Base-by-base conservation (phyloP, 2,797 vertebrate species). In the Rhinichthys osculus region DNA sequence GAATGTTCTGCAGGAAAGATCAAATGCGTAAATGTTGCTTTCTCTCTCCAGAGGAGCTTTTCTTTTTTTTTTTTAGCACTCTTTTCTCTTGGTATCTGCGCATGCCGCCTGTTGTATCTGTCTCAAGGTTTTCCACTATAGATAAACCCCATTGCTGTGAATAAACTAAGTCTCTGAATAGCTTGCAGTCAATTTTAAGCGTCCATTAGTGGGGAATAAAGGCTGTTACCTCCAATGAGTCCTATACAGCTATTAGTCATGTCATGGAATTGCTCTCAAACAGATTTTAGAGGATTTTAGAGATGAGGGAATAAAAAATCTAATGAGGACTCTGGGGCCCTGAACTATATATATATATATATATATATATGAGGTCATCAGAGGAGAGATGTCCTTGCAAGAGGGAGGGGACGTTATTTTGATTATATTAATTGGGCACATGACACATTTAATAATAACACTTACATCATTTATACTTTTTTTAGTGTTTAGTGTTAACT, bases 1-100 rank as follows among this genome's bases (percentile, higher is more conserved):
- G n/a, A 59, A 54, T 86, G 27, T 66, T 35, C 30, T 81, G 52
- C 23, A 17, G n/a, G 54, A 88, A 78, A 73, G 74, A 83, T 86
- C 23, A 50, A 81, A 82, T 72, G 67, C 57, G 64, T 59, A 85
- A 50, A 77, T 54, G 73, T 70, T 70, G 62, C 35, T 57, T 69
- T 52, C 35, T 84, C 47, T 84, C 35, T 54, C 35, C 73, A 35
- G 81, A 73, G 81, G 40, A 62, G 54, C 27, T 47, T 23, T 57
- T 11, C 27, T 47, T 23, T 57, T 11, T 69, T 33, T 64, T 35
- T 54, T 19, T 67, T 81, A 5, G 23, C 4, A 30, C 57, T 64
- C 57, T 80, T 78, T 78, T 69, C 47, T 77, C 44, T 14, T 54
- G 21, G 57, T 44, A n/a, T 82, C 66, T 82, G 50, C 1, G 7